Conservation (phyloP, 2,797 vertebrate genomes). For the Danio tinwini region DNA sequence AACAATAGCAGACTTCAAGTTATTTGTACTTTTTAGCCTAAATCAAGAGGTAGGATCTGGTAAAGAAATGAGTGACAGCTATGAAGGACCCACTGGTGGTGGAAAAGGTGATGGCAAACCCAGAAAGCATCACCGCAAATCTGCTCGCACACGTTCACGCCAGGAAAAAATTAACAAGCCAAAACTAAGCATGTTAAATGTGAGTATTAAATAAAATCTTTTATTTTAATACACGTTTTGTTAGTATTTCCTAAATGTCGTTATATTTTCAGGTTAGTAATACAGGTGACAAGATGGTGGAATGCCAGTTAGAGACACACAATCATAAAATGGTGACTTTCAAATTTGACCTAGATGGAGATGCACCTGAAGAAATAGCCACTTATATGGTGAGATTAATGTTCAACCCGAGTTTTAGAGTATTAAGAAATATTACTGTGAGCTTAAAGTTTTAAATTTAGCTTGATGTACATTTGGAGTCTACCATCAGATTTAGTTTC, state of each 20-base stretch:
- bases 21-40: constrained; percentile 67
- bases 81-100: constrained; percentile 83
- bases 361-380: constrained; percentile 95
- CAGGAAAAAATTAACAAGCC: constrained; percentile 93
- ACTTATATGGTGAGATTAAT: constrained; percentile 90
- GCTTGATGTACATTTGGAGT: background rate
- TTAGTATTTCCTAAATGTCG: background rate
- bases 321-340: constrained; percentile 99
- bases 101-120: constrained; percentile 89
- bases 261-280: constrained; percentile 79
- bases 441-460: background rate
- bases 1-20: background rate
- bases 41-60: constrained; percentile 89
- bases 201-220: constrained; percentile 72
- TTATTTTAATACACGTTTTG: background rate
- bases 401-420: background rate
- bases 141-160: constrained; percentile 89
- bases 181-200: constrained; percentile 95
- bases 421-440: background rate
- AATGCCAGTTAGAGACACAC: constrained; percentile 97
- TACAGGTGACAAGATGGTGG: constrained; percentile 98
- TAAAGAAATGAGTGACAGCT: constrained; percentile 93
- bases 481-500: background rate
- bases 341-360: constrained; percentile 97
- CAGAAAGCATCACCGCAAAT: constrained; percentile 93